Base-by-base conservation (phyloP, 2,888 invertebrate species). In the Ochropacha duplaris region DNA sequence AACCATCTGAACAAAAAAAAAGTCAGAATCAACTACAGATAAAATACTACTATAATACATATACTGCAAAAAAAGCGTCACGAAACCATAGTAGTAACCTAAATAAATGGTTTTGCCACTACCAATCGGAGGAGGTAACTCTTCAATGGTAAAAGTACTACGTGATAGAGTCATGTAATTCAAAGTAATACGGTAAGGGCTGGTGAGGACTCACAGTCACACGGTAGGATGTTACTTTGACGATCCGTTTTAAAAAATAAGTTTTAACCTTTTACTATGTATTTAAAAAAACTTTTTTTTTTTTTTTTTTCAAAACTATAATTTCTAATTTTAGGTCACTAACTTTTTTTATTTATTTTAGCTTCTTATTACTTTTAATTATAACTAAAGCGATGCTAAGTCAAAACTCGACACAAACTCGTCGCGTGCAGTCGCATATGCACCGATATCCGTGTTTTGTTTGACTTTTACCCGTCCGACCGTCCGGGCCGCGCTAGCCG, bases 391-490 rank as follows among this genome's bases (percentile, higher is more conserved):
- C 22, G 14, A 52, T 22, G 12, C 56, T 55, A 57, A 55, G 50
- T 39, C 50, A 24, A 31, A 52, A 56, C 36, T 39, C 54, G 44
- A 39, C 39, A 36, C 54, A 54, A 36, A 58, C 52, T 57, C 49
- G 44, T 9, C 57, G 60, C 63, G 64, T 22, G 54, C 39, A 28
- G 60, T 62, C 66, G 72, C 69, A 72, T 72, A 74, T 69, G 75
- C 74, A 69, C 73, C 76, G 74, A 80, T 81, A 78, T 72, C 74
- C 67, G 60, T 75, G 81, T 82, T 81, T 78, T 90, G 86, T 89
- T 90, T 90, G 88, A 88, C 80, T 90, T 88, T 76, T 74, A 66
- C 75, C 77, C 76, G 66, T 68, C 73, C 67, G 70, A 60, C 64
- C 67, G 69, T 61, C 64, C 66, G 65, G 69, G 64, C 62, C 62